These are phyloP conservation scores for Noctua pronuba DNA, from an alignment of 2,888 invertebrate genomes.

Conservation along the genomic window DNA sequence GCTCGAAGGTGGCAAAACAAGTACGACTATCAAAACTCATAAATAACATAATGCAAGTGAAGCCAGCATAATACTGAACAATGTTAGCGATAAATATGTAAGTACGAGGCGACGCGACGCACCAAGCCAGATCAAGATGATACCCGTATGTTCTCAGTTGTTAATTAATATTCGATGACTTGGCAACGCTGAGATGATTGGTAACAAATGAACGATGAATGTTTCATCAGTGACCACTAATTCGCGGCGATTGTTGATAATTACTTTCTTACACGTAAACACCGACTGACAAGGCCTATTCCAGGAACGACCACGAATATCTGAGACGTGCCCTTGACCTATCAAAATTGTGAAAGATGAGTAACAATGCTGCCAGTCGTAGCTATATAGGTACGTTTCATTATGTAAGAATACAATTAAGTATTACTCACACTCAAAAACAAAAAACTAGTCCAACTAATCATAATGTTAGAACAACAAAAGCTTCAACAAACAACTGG, in stretches of 20 bases:
- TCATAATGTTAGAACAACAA: constrained; percentile 41
- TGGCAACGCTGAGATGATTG: constrained; percentile 72
- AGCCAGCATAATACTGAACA: constrained; percentile 79
- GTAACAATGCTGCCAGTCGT: constrained; percentile 3
- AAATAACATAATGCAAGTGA: constrained; percentile 77
- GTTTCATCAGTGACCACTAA: constrained; percentile 73
- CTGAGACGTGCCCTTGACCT: constrained; percentile 13
- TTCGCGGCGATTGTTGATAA: constrained; percentile 77
- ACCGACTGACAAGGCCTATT: constrained; percentile 13
- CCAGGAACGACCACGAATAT: constrained; percentile 11
- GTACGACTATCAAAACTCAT: constrained; percentile 81
- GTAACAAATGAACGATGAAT: constrained; percentile 67
- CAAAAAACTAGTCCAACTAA: constrained; percentile 18
- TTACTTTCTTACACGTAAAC: constrained; percentile 36
- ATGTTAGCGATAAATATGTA: constrained; percentile 80
- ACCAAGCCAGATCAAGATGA: constrained; percentile 70
- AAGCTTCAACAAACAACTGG: constrained; percentile 50
- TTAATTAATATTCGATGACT: constrained; percentile 89
- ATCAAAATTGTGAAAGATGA: not conserved
- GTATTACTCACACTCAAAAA: constrained; percentile 2
- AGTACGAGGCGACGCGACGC: constrained; percentile 75
- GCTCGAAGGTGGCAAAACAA: constrained; percentile 82
- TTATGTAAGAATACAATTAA: constrained; percentile 3
- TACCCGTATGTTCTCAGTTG: constrained; percentile 73
- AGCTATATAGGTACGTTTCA: not conserved